phyloP scores from a whole-genome alignment of 2,888 invertebrate genomes.

The Drosophila maculinotata region DNA sequence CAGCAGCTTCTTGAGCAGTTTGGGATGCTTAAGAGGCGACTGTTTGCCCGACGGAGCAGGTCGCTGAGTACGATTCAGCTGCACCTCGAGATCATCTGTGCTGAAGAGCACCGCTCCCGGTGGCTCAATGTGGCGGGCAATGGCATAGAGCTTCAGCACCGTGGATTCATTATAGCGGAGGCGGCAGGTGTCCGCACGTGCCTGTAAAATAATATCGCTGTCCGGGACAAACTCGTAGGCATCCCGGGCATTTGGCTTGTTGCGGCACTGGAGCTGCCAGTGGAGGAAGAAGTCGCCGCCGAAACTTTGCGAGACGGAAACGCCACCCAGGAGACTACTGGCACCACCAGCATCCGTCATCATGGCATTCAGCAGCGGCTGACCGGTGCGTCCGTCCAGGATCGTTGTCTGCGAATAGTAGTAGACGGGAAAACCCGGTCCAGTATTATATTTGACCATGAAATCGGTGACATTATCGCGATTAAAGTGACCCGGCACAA shows the following conservation, averaged over 20 bases:
- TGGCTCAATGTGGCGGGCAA: slow-evolving; percentile 87
- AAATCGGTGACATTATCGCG: slow-evolving; percentile 92
- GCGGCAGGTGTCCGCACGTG: slow-evolving; percentile 88
- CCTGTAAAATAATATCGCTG: slow-evolving; percentile 84
- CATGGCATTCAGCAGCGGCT: slow-evolving; percentile 82
- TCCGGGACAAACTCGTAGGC: slow-evolving; percentile 86
- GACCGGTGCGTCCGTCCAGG: slow-evolving; percentile 82
- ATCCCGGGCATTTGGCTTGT: slow-evolving; percentile 85
- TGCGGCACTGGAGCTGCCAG: slow-evolving; percentile 89
- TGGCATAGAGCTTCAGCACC: slow-evolving; percentile 88
- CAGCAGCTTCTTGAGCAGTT: slow-evolving; percentile 83
- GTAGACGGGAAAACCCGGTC: slow-evolving; percentile 90
- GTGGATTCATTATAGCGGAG: slow-evolving; percentile 90
- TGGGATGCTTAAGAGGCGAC: slow-evolving; percentile 84
- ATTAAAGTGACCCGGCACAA: slow-evolving; percentile 92
- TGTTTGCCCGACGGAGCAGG: slow-evolving; percentile 74
- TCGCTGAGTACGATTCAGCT: slow-evolving; percentile 85
- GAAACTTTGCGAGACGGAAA: slow-evolving; percentile 85
- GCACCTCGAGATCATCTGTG: slow-evolving; percentile 86
- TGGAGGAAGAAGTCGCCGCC: slow-evolving; percentile 92
- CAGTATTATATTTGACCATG: slow-evolving; percentile 89
- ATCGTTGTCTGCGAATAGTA: slow-evolving; percentile 88
- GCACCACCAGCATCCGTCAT: slow-evolving; percentile 85
- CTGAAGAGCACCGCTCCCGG: slow-evolving; percentile 91
- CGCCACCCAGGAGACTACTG: slow-evolving; percentile 84